phyloP scores from a whole-genome alignment of 37 sponge, comb jelly and placozoan genomes.

The Bolinopsis microptera region DNA sequence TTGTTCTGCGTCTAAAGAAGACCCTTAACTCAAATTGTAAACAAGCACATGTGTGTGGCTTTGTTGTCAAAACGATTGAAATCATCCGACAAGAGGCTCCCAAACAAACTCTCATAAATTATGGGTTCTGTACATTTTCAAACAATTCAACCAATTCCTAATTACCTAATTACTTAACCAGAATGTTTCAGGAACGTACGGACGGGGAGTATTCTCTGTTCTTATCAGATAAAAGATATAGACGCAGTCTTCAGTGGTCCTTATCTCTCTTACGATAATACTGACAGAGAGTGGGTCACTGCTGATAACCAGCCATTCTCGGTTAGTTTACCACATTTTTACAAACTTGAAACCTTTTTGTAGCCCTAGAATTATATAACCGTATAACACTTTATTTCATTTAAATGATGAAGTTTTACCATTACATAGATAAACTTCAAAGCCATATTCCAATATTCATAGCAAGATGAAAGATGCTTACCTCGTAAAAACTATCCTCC shows the following conservation, averaged over 20 bases:
- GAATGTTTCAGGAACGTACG: neutral
- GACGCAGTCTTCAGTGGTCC: constrained; percentile 5
- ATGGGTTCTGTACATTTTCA: too few relatives aligned
- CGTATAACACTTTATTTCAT: too few relatives aligned
- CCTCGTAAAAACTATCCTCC: neutral
- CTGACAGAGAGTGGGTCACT: neutral
- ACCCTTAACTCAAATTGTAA: neutral
- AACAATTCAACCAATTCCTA: too few relatives aligned
- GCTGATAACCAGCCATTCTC: constrained; percentile 10
- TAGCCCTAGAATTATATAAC: too few relatives aligned
- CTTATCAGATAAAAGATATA: neutral
- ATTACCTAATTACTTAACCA: too few relatives aligned
- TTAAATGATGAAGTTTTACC: too few relatives aligned
- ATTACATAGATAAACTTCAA: too few relatives aligned
- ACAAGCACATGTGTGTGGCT: neutral
- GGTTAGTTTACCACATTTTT: neutral
- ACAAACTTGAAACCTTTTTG: too few relatives aligned
- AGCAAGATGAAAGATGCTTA: neutral
- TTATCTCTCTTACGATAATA: neutral
- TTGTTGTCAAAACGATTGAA: neutral
- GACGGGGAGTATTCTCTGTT: constrained; percentile 19
- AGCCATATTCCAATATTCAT: neutral
- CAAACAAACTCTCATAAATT: too few relatives aligned
- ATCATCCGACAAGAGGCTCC: too few relatives aligned
- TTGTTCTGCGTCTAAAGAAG: neutral